Percentiles rank a stretch among this genome's conserved stretches.
phyloP scores from a whole-genome alignment of 1,140 invertebrate species.

The Papilio machaon region DNA sequence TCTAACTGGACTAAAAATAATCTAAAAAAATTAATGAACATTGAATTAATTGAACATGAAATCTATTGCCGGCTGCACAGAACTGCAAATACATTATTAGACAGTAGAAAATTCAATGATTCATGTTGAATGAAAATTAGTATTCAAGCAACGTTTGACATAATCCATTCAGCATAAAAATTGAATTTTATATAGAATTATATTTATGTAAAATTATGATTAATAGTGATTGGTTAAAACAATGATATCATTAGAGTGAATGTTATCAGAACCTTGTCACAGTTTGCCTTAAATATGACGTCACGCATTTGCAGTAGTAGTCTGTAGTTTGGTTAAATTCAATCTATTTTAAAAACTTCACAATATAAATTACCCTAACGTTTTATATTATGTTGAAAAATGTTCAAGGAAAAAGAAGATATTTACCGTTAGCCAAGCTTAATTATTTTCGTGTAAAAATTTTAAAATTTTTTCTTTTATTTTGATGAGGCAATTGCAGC shows the following conservation, averaged over 20 bases:
- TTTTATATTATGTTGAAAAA: background rate
- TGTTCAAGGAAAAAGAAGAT: background rate
- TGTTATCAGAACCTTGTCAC: conserved; percentile 3
- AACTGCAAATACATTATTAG: too few relatives aligned
- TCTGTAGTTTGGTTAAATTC: background rate
- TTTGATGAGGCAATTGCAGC: background rate
- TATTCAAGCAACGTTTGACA: background rate
- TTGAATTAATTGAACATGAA: too few relatives aligned
- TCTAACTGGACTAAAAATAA: too few relatives aligned
- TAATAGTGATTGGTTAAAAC: background rate
- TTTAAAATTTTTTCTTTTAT: background rate
- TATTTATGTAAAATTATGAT: background rate
- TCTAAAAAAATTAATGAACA: too few relatives aligned
- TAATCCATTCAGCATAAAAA: background rate
- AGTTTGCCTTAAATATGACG: background rate
- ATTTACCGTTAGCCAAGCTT: too few relatives aligned
- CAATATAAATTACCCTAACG: background rate
- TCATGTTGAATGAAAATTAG: background rate
- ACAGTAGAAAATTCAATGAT: too few relatives aligned
- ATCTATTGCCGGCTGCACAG: too few relatives aligned
- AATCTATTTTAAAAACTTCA: background rate
- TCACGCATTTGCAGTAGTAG: background rate
- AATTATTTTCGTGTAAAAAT: too few relatives aligned
- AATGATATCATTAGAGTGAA: conserved; percentile 1
- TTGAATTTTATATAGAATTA: background rate